Conservation (phyloP, 2,113 vertebrate genomes). For the Dicerorhinus sumatrensis region DNA sequence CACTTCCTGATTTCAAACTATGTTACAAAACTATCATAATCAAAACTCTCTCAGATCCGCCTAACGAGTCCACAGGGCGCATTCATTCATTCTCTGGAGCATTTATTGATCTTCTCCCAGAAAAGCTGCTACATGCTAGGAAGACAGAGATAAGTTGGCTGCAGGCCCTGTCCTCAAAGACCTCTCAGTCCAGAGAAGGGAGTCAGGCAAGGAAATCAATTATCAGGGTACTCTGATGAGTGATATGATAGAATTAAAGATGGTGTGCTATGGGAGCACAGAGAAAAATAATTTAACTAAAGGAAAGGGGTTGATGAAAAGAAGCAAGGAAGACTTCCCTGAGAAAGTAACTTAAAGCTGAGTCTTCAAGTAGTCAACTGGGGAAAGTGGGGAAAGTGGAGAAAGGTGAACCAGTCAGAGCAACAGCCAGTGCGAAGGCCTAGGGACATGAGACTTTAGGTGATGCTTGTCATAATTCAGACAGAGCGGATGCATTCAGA, state of each 20-base stretch:
- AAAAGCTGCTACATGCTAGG: not conserved
- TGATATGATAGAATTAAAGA: not conserved
- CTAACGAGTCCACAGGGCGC: not conserved
- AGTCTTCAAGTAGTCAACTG: not conserved
- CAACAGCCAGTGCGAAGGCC: not conserved
- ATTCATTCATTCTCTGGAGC: not conserved
- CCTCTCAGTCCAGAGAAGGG: not conserved
- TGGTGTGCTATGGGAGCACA: not conserved
- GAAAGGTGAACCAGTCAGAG: not conserved
- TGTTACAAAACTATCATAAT: not conserved
- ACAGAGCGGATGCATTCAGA: not conserved
- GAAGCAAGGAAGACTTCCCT: not conserved
- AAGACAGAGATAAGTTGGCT: not conserved
- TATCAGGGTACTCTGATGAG: not conserved
- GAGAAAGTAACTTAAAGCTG: not conserved
- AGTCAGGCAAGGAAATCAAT: not conserved
- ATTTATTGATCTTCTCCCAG: not conserved
- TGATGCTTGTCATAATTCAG: not conserved
- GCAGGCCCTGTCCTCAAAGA: not conserved
- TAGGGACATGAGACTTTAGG: not conserved
- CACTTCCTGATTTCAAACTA: not conserved
- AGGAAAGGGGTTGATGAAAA: not conserved
- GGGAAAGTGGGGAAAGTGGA: not conserved
- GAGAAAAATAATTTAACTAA: not conserved
- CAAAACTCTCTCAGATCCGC: not conserved